Conservation (phyloP, 2,113 vertebrate genomes). For the Ictidomys tridecemlineatus region DNA sequence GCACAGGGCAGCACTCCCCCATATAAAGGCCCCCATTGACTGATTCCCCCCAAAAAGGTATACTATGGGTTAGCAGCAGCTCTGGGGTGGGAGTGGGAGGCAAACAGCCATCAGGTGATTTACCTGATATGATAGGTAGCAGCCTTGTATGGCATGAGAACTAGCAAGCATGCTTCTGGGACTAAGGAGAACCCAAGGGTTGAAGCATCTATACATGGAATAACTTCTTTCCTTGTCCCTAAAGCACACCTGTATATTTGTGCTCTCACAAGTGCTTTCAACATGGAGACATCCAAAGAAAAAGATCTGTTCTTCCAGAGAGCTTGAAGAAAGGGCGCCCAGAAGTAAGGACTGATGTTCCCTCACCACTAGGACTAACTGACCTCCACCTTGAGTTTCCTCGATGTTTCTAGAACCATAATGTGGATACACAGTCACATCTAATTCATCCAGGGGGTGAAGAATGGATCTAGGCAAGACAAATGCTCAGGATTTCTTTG, state of each 20-base stretch:
- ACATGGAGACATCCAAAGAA: not conserved
- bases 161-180: not conserved
- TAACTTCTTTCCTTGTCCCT: not conserved
- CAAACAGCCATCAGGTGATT: not conserved
- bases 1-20: not conserved
- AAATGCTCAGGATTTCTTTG: not conserved
- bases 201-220: not conserved
- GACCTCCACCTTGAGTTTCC: not conserved
- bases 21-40: not conserved
- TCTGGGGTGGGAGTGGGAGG: too few species aligned
- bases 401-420: not conserved
- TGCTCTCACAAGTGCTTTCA: not conserved
- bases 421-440: not conserved
- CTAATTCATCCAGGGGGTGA: not conserved
- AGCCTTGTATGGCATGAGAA: not conserved
- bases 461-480: not conserved
- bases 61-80: not conserved
- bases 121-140: not conserved
- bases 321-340: not conserved
- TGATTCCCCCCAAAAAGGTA: not conserved
- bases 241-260: not conserved
- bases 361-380: not conserved
- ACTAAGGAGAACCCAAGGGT: not conserved
- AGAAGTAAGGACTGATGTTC: not conserved
- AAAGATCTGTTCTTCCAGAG: not conserved